Evolutionary conservation across 2,113 vertebrate species (phyloP), one percentile per base, ranked within the genome.

Genomic region (Thinocorus orbignyianus): DNA sequence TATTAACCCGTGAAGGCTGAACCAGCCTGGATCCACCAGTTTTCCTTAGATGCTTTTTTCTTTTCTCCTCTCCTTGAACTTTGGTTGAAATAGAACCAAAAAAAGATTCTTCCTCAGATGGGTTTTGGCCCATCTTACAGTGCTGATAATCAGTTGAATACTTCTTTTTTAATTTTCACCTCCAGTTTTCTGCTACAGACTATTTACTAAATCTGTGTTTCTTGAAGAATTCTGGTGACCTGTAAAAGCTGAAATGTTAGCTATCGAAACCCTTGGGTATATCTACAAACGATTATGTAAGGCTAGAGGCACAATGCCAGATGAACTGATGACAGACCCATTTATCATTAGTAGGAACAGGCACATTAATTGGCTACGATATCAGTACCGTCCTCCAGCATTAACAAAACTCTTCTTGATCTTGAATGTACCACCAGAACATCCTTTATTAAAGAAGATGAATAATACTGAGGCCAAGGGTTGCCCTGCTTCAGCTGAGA

Each of bases 311-410:
- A 6, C 57, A 71, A 58, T 44, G 92, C 84, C 93, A 97, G 78
- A 90, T 73, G 81, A 83, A 80, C 46, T 30, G 61, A 84, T 4
- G 24, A 51, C 61, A 94, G 42, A 58, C 41, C 74, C 89, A 93
- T 98, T 96, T 91, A 97, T 97, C 95, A 97, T 80, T 72, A 87
- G 60, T 9, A 80, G 73, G 57, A 92, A 94, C 33, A 77, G 92
- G 88, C 23, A 58, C 94, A 79, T 94, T 92, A 94, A 94, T 95
- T 92, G 92, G 68, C 88, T 90, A 79, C 14, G 20, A 72, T 86
- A 92, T 78, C 62, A 66, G 71, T 51, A 42, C 65, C 1, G 2
- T 86, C 82, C 92, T 80, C 42, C 26, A n/a, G 61, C 80, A 81
- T 81, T 96, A 87, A 94, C 57, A 92, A 91, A 86, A 89, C 74